phyloP scores from a whole-genome alignment of 2,113 vertebrate species.

The Phoxinus phoxinus region DNA sequence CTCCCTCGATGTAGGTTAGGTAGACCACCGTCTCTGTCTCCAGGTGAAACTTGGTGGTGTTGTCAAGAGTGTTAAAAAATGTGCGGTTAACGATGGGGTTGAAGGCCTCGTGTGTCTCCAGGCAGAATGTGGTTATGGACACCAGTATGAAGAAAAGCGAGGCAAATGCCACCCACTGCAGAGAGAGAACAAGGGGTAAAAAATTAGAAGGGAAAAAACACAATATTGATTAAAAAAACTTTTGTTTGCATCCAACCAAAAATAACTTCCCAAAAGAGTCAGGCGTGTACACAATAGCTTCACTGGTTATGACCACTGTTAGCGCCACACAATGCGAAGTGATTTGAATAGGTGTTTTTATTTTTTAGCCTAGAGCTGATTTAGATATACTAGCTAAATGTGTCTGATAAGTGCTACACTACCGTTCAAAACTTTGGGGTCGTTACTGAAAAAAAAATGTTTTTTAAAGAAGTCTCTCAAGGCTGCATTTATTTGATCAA shows the following conservation, averaged over 20 bases:
- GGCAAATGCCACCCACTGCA: constrained; percentile 89
- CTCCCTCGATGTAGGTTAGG: constrained; percentile 90
- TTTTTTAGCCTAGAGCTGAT: neutral
- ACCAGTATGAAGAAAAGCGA: constrained; percentile 94
- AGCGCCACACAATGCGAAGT: no score
- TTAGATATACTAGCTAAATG: no score
- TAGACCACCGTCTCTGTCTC: constrained; percentile 89
- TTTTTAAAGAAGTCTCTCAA: no score
- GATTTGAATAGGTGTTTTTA: no score
- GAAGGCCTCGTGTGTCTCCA: constrained; percentile 91
- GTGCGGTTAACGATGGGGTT: constrained; percentile 91
- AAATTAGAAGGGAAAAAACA: constrained; percentile 39
- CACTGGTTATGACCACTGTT: neutral
- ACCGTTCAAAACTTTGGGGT: no score
- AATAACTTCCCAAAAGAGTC: neutral
- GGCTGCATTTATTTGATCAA: no score
- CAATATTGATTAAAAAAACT: neutral
- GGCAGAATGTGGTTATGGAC: constrained; percentile 92
- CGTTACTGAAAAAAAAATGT: no score
- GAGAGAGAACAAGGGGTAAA: constrained; percentile 38
- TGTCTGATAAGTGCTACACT: no score
- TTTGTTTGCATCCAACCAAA: constrained; percentile 5
- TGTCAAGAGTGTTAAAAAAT: constrained; percentile 81
- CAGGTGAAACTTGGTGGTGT: constrained; percentile 82
- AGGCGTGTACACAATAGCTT: neutral